Base-by-base conservation (phyloP, 2,888 invertebrate genomes). In the Bellardia bayeri region DNA sequence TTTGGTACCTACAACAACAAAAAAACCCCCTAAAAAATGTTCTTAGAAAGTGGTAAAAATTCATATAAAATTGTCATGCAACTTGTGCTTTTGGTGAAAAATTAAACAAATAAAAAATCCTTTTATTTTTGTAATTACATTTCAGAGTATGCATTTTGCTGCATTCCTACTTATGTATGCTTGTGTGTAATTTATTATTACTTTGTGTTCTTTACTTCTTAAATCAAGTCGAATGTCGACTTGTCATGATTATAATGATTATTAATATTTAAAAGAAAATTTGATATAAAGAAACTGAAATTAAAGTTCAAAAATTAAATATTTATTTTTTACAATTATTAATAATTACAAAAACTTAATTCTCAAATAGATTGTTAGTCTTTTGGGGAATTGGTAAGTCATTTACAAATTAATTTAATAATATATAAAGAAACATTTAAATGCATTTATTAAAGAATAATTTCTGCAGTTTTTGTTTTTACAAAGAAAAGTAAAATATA, bases 1-100 rank as follows among this genome's bases (percentile, higher is more conserved):
- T 71, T 54, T 37, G n/a, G 54, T 11, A n/a, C n/a, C n/a, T n/a
- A 42, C 64, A 81, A 61, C 30, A 49, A 3, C 37, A 69, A 66
- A 49, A 23, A 0, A n/a, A 23, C 33, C 11, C 30, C 49, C 40
- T n/a, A 74, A 2, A 33, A 79, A 80, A 61, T 37, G 23, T 45
- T 54, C 49, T 42, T 4, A 49, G 9, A 71, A 68, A 30, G 40
- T 79, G 16, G 23, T 58, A 14, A 49, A 76, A 71, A 58, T 66
- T 72, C 64, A 58, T 56, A 64, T 30, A 45, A 72, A 72, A 58
- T n/a, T 58, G 78, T 79, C 78, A 79, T 79, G 79, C 78, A 74
- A 79, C 42, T 76, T 84, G 64, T 51, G 51, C 30, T 74, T 51
- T 74, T 84, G 40, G 64, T n/a, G 13, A 63, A 42, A 51, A 75